phyloP scores from a whole-genome alignment of 2,888 invertebrate species.

The Ormyrus pomaceus region DNA sequence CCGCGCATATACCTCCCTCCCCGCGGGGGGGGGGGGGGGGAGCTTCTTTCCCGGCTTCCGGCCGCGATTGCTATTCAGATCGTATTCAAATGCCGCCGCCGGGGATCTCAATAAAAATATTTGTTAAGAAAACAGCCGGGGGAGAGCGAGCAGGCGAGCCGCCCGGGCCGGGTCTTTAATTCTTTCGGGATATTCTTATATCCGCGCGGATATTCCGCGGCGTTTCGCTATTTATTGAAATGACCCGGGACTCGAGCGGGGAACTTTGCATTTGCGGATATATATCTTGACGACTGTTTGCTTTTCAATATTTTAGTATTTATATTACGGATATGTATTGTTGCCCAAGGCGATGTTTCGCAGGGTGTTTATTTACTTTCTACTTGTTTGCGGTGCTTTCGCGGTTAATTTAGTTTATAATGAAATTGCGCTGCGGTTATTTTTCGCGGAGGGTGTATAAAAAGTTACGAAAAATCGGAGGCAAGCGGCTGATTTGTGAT shows the following conservation, averaged over 20 bases:
- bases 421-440: no score
- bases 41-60: neutral
- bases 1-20: no score
- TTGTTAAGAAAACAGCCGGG: constrained; percentile 69
- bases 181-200: constrained; percentile 68
- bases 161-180: constrained; percentile 27
- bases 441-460: no score
- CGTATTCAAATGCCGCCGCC: constrained; percentile 65
- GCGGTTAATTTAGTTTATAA: no score
- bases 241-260: no score
- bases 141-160: constrained; percentile 28
- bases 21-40: no score
- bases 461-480: no score
- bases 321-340: neutral
- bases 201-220: constrained; percentile 61
- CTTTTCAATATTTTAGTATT: constrained; percentile 16
- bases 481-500: no score
- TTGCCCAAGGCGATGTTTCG: no score
- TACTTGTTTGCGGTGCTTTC: neutral
- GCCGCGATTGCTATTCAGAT: constrained; percentile 69
- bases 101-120: constrained; percentile 71
- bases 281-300: neutral
- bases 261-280: neutral
- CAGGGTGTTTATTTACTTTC: no score
- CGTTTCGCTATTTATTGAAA: no score